Base-by-base conservation (phyloP, 2,797 vertebrate species). In the Adrianichthys oophorus region DNA sequence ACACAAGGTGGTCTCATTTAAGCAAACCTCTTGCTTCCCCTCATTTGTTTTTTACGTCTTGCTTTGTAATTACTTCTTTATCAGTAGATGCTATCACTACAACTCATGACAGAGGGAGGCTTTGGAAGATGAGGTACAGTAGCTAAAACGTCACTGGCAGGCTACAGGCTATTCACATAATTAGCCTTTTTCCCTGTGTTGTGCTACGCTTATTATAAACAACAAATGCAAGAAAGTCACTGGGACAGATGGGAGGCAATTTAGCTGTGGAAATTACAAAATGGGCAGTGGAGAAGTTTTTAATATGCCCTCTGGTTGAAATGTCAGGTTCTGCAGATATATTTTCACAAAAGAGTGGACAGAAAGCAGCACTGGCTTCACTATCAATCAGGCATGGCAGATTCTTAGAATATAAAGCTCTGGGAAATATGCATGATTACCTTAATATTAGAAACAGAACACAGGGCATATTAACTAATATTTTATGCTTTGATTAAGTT, bases 1-100 rank as follows among this genome's bases (percentile, higher is more conserved):
- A 80, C 76, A 78, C 75, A 75, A 62, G 65, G 72, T 71, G 78
- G 80, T 75, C 67, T 59, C 63, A 69, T 61, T 83, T 78, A 78
- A 82, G 73, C 51, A 71, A 78, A 65, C 56, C 49, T 62, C 71
- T 55, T 16, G 16, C 51, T 66, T 47, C 55, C 50, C 54, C 76
- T n/a, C 57, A 42, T 77, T 80, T 82, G 56, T 57, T 78, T 72
- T 69, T 26, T 32, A 32, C 51, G 55, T 61, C 40, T 68, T 16
- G 41, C 52, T 66, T 70, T 73, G 69, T 84, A 78, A 80, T 76
- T 56, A 24, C 65, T 62, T 45, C 69, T 79, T 84, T 77, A 32
- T 79, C 74, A 80, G 81, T 78, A 64, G 17, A 19, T 54, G 41
- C 65, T 61, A 48, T 59, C 24, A 63, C 64, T 72, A 48, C 29